Evolutionary conservation across 1,140 invertebrate genomes (phyloP).

Genomic region (Oedothorax gibbosus): DNA sequence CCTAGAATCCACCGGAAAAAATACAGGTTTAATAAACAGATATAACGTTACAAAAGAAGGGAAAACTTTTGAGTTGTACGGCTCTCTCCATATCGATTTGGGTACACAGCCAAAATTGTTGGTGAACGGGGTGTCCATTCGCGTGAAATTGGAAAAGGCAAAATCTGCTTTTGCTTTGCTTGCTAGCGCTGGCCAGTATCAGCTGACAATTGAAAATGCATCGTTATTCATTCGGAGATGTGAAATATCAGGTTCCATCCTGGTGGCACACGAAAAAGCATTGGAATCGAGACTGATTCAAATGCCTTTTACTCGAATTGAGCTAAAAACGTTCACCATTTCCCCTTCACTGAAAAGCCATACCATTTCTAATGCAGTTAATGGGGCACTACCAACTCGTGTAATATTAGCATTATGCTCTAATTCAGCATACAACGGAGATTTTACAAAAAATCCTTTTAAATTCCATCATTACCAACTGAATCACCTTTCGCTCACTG

Average conservation of each 20-base stretch:
- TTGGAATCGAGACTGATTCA: not conserved
- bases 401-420: not conserved
- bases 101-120: not conserved
- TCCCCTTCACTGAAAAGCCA: not conserved
- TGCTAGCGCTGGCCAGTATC: not conserved
- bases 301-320: constrained; percentile 13
- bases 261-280: not conserved
- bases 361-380: not conserved
- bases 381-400: not conserved
- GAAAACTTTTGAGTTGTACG: not conserved
- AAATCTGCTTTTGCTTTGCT: not conserved
- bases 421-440: not conserved
- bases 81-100: not conserved
- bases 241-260: not conserved
- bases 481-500: not conserved
- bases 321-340: not conserved
- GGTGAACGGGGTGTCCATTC: not conserved
- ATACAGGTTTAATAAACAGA: not conserved
- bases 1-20: not conserved
- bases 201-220: not conserved
- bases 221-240: not conserved
- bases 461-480: constrained; percentile 11
- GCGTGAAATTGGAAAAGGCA: not conserved
- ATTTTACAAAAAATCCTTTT: constrained; percentile 13
- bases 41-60: not conserved